Evolutionary conservation across 2,797 vertebrate genomes (phyloP).

Genomic region (Malacoraja senta): DNA sequence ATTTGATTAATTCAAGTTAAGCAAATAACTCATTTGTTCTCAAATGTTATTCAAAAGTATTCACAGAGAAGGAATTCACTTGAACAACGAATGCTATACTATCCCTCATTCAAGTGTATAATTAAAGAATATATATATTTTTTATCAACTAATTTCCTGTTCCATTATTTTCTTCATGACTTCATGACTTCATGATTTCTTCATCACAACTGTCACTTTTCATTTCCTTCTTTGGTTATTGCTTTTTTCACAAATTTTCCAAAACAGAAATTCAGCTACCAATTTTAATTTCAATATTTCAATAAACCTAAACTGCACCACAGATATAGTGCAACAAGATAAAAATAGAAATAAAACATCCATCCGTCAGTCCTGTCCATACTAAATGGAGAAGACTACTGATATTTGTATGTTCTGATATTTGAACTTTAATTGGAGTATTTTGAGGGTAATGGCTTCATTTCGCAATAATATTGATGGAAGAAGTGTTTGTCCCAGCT

Average conservation of each 20-base stretch:
- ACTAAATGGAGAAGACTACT: not conserved
- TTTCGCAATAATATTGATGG: not conserved
- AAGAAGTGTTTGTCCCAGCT: not conserved
- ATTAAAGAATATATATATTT: not conserved
- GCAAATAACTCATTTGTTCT: constrained; percentile 32
- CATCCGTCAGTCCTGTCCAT: not conserved
- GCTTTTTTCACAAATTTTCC: not conserved
- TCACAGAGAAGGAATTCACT: not conserved
- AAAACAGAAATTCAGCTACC: not conserved
- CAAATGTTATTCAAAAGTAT: constrained; percentile 32
- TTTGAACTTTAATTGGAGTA: not conserved
- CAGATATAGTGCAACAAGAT: not conserved
- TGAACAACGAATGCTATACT: not conserved
- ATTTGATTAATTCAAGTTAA: constrained; percentile 38
- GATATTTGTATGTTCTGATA: not conserved
- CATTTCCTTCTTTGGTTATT: not conserved
- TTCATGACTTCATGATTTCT: not conserved
- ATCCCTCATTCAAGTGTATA: not conserved
- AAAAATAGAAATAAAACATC: not conserved
- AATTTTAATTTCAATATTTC: not conserved
- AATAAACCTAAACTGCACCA: not conserved
- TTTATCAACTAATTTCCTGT: not conserved
- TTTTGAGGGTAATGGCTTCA: too few relatives aligned
- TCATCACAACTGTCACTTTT: not conserved
- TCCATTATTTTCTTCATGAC: not conserved